Evolutionary conservation across 2,797 vertebrate species (phyloP).

Genomic region (Hylomyscus alleni): DNA sequence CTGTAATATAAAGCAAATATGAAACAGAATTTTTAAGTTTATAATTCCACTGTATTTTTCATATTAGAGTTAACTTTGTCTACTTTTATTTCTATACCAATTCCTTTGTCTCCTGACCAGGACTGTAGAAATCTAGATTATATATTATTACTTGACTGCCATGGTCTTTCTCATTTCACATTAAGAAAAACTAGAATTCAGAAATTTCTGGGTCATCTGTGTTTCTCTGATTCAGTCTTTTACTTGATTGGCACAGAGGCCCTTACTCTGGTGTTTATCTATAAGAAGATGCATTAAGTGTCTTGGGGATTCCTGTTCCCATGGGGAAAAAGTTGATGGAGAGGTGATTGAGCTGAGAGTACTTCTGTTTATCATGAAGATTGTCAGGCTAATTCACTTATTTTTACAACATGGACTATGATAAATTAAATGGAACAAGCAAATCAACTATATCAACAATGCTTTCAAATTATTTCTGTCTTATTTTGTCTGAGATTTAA

Average conservation of each 20-base stretch:
- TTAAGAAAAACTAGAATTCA: slow-evolving; percentile 21
- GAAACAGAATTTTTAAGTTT: neutral
- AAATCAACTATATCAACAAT: slow-evolving; percentile 64
- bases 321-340: neutral
- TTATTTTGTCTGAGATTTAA: slow-evolving; percentile 65
- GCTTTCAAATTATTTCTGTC: slow-evolving; percentile 58
- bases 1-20: neutral
- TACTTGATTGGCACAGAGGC: neutral
- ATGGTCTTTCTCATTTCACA: slow-evolving; percentile 5
- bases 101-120: neutral
- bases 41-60: neutral
- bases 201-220: neutral
- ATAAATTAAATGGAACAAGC: slow-evolving; percentile 53
- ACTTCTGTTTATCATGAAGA: neutral
- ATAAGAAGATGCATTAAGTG: neutral
- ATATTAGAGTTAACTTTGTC: neutral
- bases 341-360: neutral
- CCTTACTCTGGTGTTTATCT: slow-evolving; percentile 31
- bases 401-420: slow-evolving; percentile 26
- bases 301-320: neutral
- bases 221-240: neutral
- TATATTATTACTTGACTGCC: neutral
- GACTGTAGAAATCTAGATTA: slow-evolving; percentile 19
- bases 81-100: too few species aligned
- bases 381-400: slow-evolving; percentile 15